Evolutionary conservation across 1,140 invertebrate genomes (phyloP).

Genomic region (Sweltsa coloradensis): DNA sequence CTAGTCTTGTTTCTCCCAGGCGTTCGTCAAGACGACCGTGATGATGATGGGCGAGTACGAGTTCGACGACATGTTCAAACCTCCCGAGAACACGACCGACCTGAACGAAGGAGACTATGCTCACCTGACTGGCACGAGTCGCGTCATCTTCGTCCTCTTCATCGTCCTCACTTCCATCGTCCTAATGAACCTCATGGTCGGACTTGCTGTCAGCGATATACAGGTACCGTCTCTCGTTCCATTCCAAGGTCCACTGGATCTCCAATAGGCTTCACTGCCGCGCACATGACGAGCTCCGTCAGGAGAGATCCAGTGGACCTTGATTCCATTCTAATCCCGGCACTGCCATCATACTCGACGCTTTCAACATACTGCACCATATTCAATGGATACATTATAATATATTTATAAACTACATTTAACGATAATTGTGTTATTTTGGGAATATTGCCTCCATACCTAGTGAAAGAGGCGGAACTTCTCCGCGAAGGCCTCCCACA

Average conservation of each 20-base stretch:
- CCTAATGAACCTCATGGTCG: constrained; percentile 33
- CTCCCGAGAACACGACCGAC: constrained; percentile 3
- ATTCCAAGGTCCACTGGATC: neutral
- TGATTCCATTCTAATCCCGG: neutral
- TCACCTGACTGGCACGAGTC: constrained; percentile 14
- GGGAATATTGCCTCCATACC: too few relatives aligned
- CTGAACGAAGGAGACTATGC: neutral
- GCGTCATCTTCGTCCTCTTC: constrained; percentile 23
- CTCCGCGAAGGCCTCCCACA: too few relatives aligned
- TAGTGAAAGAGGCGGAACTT: too few relatives aligned
- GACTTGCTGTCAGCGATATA: constrained; percentile 34
- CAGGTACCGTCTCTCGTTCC: constrained; percentile 15
- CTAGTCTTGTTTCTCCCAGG: too few relatives aligned
- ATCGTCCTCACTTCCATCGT: constrained; percentile 30
- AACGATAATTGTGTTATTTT: too few relatives aligned
- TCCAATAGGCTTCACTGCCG: neutral
- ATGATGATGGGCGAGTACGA: constrained; percentile 50
- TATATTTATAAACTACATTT: neutral
- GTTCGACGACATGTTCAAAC: constrained; percentile 30
- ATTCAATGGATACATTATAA: neutral
- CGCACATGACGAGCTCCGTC: neutral
- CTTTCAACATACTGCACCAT: neutral
- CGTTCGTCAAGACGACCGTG: constrained; percentile 37
- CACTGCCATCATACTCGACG: neutral
- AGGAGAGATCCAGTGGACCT: neutral